phyloP scores from a whole-genome alignment of 2,888 invertebrate species.

The Parascotia fuliginaria region DNA sequence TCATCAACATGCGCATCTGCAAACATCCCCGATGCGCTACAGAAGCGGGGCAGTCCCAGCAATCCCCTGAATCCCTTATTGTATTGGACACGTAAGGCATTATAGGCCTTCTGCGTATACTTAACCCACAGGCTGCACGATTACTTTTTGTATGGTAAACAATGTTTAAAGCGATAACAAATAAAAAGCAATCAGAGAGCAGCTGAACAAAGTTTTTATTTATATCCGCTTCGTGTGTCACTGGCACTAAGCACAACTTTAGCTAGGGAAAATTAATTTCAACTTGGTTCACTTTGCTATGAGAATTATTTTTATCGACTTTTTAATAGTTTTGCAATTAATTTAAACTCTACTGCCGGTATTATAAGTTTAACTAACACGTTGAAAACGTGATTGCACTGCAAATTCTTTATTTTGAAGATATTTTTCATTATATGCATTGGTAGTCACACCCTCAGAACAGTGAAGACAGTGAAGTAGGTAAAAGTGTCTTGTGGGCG shows the following conservation, averaged over 20 bases:
- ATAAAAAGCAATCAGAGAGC: slow-evolving; percentile 10
- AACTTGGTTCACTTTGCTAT: slow-evolving; percentile 15
- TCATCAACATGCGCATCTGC: too few species aligned
- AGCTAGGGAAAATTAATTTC: slow-evolving; percentile 30
- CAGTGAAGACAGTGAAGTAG: too few species aligned
- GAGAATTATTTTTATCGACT: slow-evolving; percentile 12
- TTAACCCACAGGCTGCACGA: too few species aligned
- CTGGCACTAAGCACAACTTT: slow-evolving; percentile 15
- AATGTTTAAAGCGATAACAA: background rate
- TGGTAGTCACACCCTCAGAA: too few species aligned
- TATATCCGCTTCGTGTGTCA: slow-evolving; percentile 4
- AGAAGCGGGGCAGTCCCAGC: too few species aligned
- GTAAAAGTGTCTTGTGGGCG: too few species aligned
- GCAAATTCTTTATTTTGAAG: too few species aligned
- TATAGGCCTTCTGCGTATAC: too few species aligned
- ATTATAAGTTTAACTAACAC: background rate
- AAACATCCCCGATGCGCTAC: too few species aligned
- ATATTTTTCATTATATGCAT: too few species aligned
- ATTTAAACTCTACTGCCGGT: background rate
- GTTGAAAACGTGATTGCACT: background rate
- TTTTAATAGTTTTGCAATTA: background rate
- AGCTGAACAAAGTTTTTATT: slow-evolving; percentile 7
- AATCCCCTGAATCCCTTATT: too few species aligned
- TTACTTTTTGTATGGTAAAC: background rate
- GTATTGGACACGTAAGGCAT: too few species aligned